Evolutionary conservation across 2,888 invertebrate species (phyloP).

Genomic region (Agriopis aurantiaria): DNA sequence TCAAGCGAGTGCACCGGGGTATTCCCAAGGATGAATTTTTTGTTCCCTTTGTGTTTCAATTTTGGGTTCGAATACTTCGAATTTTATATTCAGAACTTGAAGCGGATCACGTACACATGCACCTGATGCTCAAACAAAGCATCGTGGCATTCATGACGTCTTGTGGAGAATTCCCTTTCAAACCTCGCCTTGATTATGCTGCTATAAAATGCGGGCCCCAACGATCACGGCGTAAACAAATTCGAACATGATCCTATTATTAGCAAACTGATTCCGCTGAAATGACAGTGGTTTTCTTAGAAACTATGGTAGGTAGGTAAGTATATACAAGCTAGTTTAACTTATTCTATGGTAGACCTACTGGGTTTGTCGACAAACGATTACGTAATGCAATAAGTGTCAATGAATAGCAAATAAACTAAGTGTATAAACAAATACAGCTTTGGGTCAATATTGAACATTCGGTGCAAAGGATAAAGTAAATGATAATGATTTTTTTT

Average conservation of each 20-base stretch:
- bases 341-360: background rate
- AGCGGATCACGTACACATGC: slow-evolving; percentile 58
- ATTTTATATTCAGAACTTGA: slow-evolving; percentile 43
- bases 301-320: slow-evolving; percentile 24
- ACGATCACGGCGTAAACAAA: slow-evolving; percentile 28
- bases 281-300: slow-evolving; percentile 49
- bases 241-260: slow-evolving; percentile 20
- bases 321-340: background rate
- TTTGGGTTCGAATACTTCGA: slow-evolving; percentile 40
- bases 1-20: slow-evolving; percentile 57
- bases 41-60: slow-evolving; percentile 56
- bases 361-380: slow-evolving; percentile 3
- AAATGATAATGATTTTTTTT: background rate
- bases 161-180: slow-evolving; percentile 26
- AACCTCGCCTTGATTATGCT: slow-evolving; percentile 15
- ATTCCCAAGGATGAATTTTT: slow-evolving; percentile 66
- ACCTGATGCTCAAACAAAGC: slow-evolving; percentile 58
- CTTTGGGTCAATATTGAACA: slow-evolving; percentile 13
- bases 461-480: slow-evolving; percentile 8
- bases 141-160: slow-evolving; percentile 22
- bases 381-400: slow-evolving; percentile 50
- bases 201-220: slow-evolving; percentile 30
- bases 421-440: slow-evolving; percentile 49
- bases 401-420: slow-evolving; percentile 33
- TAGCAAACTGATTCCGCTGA: slow-evolving; percentile 39